phyloP scores from a whole-genome alignment of 2,113 vertebrate species.

The Sphyrna mokarran region DNA sequence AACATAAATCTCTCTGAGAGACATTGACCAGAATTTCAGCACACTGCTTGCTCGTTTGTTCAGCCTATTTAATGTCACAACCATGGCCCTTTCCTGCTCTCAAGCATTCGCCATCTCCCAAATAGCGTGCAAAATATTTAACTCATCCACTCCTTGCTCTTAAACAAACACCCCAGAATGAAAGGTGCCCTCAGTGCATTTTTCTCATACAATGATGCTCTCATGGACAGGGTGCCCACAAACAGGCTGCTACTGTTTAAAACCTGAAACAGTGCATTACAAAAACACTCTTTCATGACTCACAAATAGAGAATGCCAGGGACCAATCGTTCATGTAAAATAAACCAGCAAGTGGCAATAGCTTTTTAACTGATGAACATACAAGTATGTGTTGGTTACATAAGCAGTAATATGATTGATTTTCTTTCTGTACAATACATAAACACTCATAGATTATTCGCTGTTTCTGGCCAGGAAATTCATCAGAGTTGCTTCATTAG shows the following conservation, averaged over 20 bases:
- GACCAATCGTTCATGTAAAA: not conserved
- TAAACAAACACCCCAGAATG: conserved; percentile 22
- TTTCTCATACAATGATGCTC: not conserved
- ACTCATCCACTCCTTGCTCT: not conserved
- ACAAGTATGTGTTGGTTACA: not conserved
- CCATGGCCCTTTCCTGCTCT: not conserved
- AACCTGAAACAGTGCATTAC: not conserved
- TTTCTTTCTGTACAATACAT: not conserved
- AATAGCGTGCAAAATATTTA: conserved; percentile 12
- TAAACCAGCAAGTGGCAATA: not conserved
- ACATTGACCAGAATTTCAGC: not conserved
- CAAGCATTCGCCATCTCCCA: not conserved
- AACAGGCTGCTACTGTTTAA: not conserved
- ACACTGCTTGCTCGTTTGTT: conserved; percentile 6
- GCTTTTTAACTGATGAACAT: not conserved
- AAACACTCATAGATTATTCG: not conserved
- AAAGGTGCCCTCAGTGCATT: not conserved
- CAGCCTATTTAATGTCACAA: not conserved
- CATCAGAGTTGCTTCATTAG: not conserved
- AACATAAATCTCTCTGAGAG: not conserved
- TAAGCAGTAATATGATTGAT: not conserved
- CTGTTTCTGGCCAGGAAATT: not conserved
- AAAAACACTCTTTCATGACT: conserved; percentile 34
- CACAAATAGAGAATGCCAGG: not conserved
- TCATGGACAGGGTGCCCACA: not conserved